phyloP scores from a whole-genome alignment of 1,140 invertebrate genomes.

The Melanaphis sacchari region DNA sequence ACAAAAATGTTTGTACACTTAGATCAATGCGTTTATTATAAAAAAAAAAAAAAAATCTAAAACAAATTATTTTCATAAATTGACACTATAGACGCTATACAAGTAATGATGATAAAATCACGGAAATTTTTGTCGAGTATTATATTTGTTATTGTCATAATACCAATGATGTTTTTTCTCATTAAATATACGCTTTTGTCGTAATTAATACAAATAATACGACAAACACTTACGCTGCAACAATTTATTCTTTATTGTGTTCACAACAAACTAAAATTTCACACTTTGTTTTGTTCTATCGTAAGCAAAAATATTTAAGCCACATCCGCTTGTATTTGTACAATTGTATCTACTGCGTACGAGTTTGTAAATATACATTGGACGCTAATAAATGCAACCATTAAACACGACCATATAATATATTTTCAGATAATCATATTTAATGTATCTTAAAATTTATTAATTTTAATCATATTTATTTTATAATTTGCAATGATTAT shows the following conservation, averaged over 20 bases:
- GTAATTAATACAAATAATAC: neutral
- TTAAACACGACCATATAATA: neutral
- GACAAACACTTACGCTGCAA: neutral
- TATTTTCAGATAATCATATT: neutral
- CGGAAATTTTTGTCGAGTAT: neutral
- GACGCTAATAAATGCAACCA: neutral
- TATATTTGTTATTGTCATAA: neutral
- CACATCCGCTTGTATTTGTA: no score
- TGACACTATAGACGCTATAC: neutral
- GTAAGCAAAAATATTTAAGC: neutral
- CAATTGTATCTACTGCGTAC: neutral
- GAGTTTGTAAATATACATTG: neutral
- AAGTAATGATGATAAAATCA: neutral
- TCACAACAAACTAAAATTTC: neutral
- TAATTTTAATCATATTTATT: neutral
- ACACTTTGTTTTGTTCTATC: neutral
- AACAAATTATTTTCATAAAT: neutral
- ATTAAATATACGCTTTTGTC: neutral
- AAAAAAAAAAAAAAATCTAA: neutral
- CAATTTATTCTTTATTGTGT: neutral
- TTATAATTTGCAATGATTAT: neutral
- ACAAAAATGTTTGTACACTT: neutral
- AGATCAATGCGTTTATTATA: neutral
- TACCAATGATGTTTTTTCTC: neutral
- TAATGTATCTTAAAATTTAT: neutral